These are phyloP conservation scores for Porites divaricata DNA, from an alignment of 92 coral and sea anemone species.

Conservation along the genomic window DNA sequence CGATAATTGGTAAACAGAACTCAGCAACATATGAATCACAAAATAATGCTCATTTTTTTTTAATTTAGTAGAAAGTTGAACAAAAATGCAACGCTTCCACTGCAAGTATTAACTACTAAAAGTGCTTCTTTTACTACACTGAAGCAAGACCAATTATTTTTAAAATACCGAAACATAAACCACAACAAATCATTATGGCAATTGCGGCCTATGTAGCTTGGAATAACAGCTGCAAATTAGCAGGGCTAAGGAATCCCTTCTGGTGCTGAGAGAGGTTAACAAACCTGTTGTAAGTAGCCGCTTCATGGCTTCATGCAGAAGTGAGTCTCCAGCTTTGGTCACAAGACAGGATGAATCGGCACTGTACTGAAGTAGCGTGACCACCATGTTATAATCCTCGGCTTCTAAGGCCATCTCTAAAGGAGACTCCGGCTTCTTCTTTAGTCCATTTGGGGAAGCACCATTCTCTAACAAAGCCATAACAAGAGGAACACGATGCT, in stretches of 20 bases:
- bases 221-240: background rate
- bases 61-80: no score
- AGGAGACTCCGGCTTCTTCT: constrained; percentile 28
- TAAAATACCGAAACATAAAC: no score
- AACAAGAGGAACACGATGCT: constrained; percentile 43
- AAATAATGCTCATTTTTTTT: no score
- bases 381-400: constrained; percentile 45
- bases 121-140: no score
- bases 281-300: constrained; percentile 50
- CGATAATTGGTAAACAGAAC: background rate
- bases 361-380: constrained; percentile 58
- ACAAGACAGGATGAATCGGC: constrained; percentile 48
- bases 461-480: constrained; percentile 61
- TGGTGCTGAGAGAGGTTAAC: background rate
- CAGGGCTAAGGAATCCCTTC: background rate
- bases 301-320: constrained; percentile 56
- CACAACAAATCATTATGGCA: no score
- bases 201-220: background rate
- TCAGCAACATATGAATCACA: no score
- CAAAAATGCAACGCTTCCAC: no score
- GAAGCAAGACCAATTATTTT: no score
- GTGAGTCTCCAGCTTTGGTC: constrained; percentile 49
- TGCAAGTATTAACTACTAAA: no score
- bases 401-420: constrained; percentile 41
- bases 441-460: constrained; percentile 55